phyloP scores from a whole-genome alignment of 2,888 invertebrate species.

The Sinhomidia bicolor region DNA sequence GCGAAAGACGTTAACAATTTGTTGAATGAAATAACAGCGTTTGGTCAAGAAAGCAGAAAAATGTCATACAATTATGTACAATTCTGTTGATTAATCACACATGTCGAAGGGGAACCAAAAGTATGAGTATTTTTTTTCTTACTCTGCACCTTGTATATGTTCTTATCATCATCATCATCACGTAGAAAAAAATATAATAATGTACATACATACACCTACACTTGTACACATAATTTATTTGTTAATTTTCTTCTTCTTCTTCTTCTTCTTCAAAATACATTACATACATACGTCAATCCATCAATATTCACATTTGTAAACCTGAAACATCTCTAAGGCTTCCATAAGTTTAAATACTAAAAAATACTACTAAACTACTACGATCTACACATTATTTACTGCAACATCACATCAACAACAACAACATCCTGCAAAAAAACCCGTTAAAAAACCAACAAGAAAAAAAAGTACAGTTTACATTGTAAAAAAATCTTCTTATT shows the following conservation, averaged over 20 bases:
- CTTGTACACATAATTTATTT: too few relatives aligned
- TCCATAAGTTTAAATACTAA: slow-evolving; percentile 56
- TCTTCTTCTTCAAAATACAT: slow-evolving; percentile 10
- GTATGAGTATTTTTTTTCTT: too few relatives aligned
- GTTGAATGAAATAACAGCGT: background rate
- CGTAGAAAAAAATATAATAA: too few relatives aligned
- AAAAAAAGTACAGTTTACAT: too few relatives aligned
- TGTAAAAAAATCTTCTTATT: too few relatives aligned
- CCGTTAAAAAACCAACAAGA: too few relatives aligned
- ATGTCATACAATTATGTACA: background rate
- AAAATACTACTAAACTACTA: too few relatives aligned
- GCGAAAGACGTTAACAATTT: background rate
- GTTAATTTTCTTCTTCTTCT: too few relatives aligned
- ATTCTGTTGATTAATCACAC: slow-evolving; percentile 10
- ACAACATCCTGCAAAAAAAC: too few relatives aligned
- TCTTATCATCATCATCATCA: too few relatives aligned
- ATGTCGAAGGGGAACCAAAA: slow-evolving; percentile 36
- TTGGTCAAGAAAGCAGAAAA: background rate
- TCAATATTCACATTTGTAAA: slow-evolving; percentile 47
- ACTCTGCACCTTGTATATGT: too few relatives aligned
- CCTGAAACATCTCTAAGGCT: slow-evolving; percentile 69
- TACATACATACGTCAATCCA: slow-evolving; percentile 52
- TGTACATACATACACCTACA: too few relatives aligned
- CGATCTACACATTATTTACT: background rate
- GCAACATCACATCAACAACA: slow-evolving; percentile 28